phyloP scores from a whole-genome alignment of 2,113 vertebrate genomes.

The Apteryx owenii region DNA sequence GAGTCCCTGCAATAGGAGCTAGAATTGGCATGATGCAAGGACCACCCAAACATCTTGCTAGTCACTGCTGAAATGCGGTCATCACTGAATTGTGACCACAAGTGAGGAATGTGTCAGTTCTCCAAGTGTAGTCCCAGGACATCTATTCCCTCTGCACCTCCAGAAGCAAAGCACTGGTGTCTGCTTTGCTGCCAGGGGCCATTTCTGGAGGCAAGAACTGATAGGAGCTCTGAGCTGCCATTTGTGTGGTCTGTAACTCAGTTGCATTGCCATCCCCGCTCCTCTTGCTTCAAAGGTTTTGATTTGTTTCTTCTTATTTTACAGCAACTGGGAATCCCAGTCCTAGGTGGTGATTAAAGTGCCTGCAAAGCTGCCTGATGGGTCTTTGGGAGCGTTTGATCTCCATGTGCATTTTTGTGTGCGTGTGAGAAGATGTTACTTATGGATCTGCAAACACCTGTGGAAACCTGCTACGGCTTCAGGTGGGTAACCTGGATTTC shows the following conservation, averaged over 20 bases:
- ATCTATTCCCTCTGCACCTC: background rate
- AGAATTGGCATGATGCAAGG: fast-evolving
- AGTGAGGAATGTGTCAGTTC: background rate
- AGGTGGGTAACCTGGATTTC: background rate
- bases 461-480: background rate
- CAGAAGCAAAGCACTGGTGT: background rate
- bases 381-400: background rate
- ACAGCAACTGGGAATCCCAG: background rate
- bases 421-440: background rate
- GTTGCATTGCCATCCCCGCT: fast-evolving
- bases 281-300: background rate
- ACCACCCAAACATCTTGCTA: background rate
- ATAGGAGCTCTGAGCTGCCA: background rate
- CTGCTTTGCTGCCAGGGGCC: background rate
- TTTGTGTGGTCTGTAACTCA: background rate
- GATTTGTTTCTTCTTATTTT: background rate
- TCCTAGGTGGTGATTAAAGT: background rate
- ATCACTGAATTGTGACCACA: background rate
- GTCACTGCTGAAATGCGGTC: background rate
- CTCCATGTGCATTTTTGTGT: background rate
- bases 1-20: background rate
- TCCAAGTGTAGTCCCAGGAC: background rate
- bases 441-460: background rate
- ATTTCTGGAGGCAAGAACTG: background rate
- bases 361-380: background rate